These are phyloP conservation scores for Hydroisotoma schaefferi DNA, from an alignment of 2,888 invertebrate species.

Conservation along the genomic window DNA sequence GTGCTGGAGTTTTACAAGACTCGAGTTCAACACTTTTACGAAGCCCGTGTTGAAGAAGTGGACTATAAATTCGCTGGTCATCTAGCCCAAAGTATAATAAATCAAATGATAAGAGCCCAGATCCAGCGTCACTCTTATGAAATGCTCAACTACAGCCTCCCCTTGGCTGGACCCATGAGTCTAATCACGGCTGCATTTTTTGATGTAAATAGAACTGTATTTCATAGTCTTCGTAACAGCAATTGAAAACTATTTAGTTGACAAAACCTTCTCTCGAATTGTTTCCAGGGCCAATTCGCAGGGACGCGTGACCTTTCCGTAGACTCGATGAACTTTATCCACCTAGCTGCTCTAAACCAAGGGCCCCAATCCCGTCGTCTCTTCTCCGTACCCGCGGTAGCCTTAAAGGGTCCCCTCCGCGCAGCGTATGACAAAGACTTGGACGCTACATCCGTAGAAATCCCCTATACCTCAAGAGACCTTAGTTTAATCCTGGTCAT, in stretches of 20 bases:
- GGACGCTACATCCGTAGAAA: constrained; percentile 76
- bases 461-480: constrained; percentile 62
- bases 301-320: constrained; percentile 38
- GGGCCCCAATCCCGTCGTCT: constrained; percentile 65
- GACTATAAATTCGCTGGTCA: constrained; percentile 79
- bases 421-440: constrained; percentile 80
- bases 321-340: constrained; percentile 63
- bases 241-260: neutral
- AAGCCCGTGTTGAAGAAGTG: constrained; percentile 79
- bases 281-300: constrained; percentile 44
- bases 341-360: constrained; percentile 67
- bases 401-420: constrained; percentile 56
- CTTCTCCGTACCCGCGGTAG: constrained; percentile 73
- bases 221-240: neutral
- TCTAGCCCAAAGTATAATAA: constrained; percentile 63
- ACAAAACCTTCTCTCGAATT: neutral
- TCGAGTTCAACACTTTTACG: constrained; percentile 79
- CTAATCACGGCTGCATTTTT: constrained; percentile 46
- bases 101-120: constrained; percentile 49
- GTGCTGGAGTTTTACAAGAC: constrained; percentile 82
- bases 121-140: constrained; percentile 48
- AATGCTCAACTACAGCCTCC: constrained; percentile 47
- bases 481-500: constrained; percentile 76
- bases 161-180: constrained; percentile 46
- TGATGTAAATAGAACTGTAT: constrained; percentile 35